These are phyloP conservation scores for Castor canadensis DNA, from an alignment of 2,113 vertebrate species.

Conservation along the genomic window DNA sequence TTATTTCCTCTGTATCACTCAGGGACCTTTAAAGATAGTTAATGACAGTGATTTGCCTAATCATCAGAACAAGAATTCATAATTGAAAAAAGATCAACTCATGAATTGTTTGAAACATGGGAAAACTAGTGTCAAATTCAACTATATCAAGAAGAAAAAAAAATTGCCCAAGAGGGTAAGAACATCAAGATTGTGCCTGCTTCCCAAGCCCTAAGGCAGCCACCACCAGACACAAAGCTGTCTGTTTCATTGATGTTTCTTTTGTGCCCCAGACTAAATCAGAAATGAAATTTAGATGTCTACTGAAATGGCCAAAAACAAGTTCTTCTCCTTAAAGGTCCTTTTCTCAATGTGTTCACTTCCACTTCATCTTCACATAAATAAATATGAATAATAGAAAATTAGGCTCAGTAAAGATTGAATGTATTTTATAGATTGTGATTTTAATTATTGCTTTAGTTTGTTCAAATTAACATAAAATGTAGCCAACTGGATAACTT, in stretches of 20 bases:
- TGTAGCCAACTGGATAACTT: neutral
- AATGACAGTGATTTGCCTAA: neutral
- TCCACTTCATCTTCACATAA: neutral
- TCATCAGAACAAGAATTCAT: neutral
- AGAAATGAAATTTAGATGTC: neutral
- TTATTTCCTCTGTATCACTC: neutral
- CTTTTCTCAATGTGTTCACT: neutral
- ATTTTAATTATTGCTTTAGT: neutral
- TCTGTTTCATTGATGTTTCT: neutral
- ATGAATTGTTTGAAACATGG: neutral
- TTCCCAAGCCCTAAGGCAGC: neutral
- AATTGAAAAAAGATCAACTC: neutral
- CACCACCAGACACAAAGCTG: neutral
- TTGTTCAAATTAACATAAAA: neutral
- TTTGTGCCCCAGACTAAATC: neutral
- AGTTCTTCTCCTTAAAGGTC: neutral
- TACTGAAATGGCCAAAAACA: neutral
- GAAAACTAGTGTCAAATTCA: neutral
- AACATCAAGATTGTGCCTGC: fast-evolving
- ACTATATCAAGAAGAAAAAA: too few species aligned
- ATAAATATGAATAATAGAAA: neutral
- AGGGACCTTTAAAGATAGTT: neutral
- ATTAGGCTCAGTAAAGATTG: neutral
- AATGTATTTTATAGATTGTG: neutral
- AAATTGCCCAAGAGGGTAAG: neutral